Percentiles rank a stretch among this genome's conserved stretches.
phyloP scores from a whole-genome alignment of 2,797 vertebrate species.

The Poecilia picta region DNA sequence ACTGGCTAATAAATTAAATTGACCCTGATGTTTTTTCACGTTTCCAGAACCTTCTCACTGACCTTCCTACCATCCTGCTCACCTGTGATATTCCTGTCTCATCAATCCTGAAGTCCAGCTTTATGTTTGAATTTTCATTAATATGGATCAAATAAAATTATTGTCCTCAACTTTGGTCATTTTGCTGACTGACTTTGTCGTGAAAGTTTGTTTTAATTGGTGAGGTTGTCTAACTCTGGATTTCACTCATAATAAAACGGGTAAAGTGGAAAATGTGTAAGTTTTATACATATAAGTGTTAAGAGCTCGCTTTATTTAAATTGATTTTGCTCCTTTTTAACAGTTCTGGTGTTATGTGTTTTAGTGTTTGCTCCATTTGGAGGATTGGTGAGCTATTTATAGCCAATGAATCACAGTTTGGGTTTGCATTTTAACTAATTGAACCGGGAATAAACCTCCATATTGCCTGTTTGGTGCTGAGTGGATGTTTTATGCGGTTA shows the following conservation, averaged over 20 bases:
- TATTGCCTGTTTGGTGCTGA: conserved; percentile 5
- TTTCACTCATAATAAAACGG: too few relatives aligned
- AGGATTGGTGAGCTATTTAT: conserved; percentile 47
- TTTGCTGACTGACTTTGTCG: background rate
- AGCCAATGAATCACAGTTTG: conserved; percentile 19
- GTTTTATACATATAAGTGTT: background rate
- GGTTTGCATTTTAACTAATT: conserved; percentile 57
- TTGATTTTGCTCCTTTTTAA: background rate
- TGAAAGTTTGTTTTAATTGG: background rate
- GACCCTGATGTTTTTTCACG: background rate
- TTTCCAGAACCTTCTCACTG: conserved; percentile 77
- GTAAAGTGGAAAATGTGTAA: background rate
- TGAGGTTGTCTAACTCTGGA: background rate
- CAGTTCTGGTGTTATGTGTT: background rate
- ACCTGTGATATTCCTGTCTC: conserved; percentile 49
- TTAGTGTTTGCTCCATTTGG: background rate
- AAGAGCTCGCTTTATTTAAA: background rate
- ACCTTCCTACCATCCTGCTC: conserved; percentile 47
- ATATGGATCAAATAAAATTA: conserved; percentile 77
- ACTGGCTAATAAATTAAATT: background rate
- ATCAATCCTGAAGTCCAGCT: conserved; percentile 33
- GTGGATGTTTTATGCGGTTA: conserved; percentile 10
- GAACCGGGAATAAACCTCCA: conserved; percentile 12
- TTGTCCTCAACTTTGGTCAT: conserved; percentile 17
- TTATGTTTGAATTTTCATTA: conserved; percentile 64